Percentiles rank a stretch among this genome's conserved stretches.
These are phyloP conservation scores for Brachyopa scutellaris DNA, from an alignment of 2,888 invertebrate species.

Conservation along the genomic window DNA sequence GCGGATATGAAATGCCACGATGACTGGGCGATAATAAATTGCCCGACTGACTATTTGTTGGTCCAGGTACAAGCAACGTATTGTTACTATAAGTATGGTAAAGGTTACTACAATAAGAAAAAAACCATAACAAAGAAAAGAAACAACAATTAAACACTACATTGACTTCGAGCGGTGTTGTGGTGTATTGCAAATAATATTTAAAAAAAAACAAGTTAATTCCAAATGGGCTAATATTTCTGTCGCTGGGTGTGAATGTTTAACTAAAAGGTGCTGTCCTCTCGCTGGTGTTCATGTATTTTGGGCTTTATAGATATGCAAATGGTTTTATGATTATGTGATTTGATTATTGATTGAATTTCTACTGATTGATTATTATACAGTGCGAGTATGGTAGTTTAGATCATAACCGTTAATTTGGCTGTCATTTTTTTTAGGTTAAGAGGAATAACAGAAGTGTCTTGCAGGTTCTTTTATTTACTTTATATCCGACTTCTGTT, in stretches of 20 bases:
- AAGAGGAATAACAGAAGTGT: too few relatives aligned
- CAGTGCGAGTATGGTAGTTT: too few relatives aligned
- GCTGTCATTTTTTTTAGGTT: too few relatives aligned
- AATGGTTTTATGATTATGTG: not conserved
- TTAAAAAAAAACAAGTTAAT: constrained; percentile 3
- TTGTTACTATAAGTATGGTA: constrained; percentile 83
- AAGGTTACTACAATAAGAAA: constrained; percentile 79
- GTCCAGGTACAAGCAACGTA: constrained; percentile 84
- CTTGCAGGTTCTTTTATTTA: too few relatives aligned
- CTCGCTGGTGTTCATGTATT: not conserved
- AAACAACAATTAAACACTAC: constrained; percentile 73
- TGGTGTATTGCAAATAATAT: constrained; percentile 51
- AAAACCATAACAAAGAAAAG: constrained; percentile 66
- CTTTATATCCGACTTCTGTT: too few relatives aligned
- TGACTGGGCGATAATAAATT: constrained; percentile 84
- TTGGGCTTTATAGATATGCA: not conserved
- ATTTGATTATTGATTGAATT: not conserved
- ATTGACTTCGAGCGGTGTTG: constrained; percentile 65
- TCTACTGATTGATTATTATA: not conserved
- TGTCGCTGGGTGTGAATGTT: constrained; percentile 13
- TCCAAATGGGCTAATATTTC: constrained; percentile 10
- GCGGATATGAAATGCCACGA: constrained; percentile 91
- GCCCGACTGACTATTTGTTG: constrained; percentile 81
- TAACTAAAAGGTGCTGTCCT: not conserved
- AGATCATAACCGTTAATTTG: too few relatives aligned